These are phyloP conservation scores for Fragum whitleyi DNA, from an alignment of 2,888 invertebrate genomes.

Conservation along the genomic window DNA sequence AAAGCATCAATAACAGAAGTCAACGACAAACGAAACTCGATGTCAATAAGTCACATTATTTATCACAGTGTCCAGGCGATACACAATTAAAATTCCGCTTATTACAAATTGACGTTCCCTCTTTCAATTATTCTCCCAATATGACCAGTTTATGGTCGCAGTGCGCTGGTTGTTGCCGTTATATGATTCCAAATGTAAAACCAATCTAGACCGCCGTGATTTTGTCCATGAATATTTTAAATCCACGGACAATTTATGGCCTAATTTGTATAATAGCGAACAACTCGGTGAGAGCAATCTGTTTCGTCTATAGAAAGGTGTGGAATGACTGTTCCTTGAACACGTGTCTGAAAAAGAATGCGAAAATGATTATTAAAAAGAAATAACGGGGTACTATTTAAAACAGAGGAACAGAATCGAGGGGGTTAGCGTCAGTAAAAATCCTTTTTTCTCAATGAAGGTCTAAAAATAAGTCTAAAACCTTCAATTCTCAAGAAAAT, in stretches of 20 bases:
- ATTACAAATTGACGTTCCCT: not conserved
- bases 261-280: not conserved
- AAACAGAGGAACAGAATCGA: too few species aligned
- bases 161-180: not conserved
- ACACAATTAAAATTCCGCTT: not conserved
- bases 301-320: not conserved
- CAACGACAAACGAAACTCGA: not conserved
- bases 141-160: not conserved
- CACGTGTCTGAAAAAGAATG: too few species aligned
- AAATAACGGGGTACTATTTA: too few species aligned
- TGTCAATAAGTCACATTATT: not conserved
- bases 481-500: too few species aligned
- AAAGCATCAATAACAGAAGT: not conserved
- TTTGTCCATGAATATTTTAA: conserved; percentile 17
- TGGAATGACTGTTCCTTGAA: too few species aligned
- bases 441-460: too few species aligned
- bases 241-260: not conserved
- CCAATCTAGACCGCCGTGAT: not conserved
- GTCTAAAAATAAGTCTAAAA: too few species aligned
- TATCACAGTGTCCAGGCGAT: not conserved
- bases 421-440: too few species aligned
- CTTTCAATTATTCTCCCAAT: not conserved
- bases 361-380: too few species aligned
- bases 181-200: not conserved
- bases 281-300: not conserved